Base-by-base conservation (phyloP, 2,797 vertebrate genomes). In the Gadopsis bispinosus region DNA sequence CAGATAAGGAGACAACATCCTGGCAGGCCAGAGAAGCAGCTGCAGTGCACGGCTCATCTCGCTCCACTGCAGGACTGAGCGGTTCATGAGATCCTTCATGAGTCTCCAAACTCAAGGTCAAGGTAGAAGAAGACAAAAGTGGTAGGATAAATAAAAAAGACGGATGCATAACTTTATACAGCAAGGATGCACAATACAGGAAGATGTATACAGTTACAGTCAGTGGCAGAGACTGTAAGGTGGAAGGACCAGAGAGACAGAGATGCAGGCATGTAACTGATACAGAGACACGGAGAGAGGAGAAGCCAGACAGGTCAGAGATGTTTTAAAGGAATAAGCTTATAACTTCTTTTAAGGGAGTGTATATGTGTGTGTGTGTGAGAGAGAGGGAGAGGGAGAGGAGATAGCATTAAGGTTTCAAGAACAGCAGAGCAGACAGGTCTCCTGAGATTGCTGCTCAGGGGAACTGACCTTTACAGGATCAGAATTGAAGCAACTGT, bases 391-490 rank as follows among this genome's bases (percentile, higher is more conserved):
- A 22, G 13, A 51, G 39, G 41, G 37, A 35, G 7, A 13, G 29
- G 7, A 20, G 4, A 37, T 33, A 66, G 54, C 39, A 63, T 79
- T 68, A 65, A 62, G 43, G 47, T 74, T 87, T 80, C 63, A 59
- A 62, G 71, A 73, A 71, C 4, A 78, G 54, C 10, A 26, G n/a
- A 68, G 37, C 59, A 77, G 62, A 68, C 61, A 75, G 70, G 62
- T 82, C 54, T 69, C 54, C 50, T 7, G 67, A 66, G 80, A 51
- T 29, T 5, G 3, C 62, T 54, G 76, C 74, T 45, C 77, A 59
- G 33, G 64, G 53, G 71, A 73, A 66, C 17, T 75, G 60, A 87
- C 77, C 80, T 84, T 84, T 66, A 62, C 64, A 67, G 60, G 63
- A 79, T 71, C 61, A 63, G 61, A 74, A 43, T 1, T 63, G 59